Evolutionary conservation across 2,888 invertebrate species (phyloP), one percentile per base, ranked within the genome.

Genomic region (Notodonta dromedarius): DNA sequence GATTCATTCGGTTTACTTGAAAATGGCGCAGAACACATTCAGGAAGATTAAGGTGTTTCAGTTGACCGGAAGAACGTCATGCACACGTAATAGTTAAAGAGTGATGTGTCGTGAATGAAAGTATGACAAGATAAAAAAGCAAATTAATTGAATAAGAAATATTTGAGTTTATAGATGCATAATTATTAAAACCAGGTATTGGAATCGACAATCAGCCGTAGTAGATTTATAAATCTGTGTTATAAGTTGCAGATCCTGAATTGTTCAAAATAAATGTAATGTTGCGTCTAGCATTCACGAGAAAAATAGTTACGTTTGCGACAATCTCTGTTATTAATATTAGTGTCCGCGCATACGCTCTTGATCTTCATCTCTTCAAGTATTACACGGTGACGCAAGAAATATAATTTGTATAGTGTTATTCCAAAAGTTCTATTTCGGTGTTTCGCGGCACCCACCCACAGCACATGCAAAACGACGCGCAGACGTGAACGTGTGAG

Each of bases 351-450:
- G 65, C 69, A 78, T 74, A 78, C 83, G 88, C 74, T 86, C 90
- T 88, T 89, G 91, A 90, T 91, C 90, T 88, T 89, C 85, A 83
- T 83, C 80, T 78, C 84, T 84, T 84, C 87, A 87, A 83, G 75
- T 78, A 77, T 79, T 78, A 63, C 79, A 63, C 82, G 79, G 86
- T 92, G 93, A 93, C 93, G 93, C 87, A 88, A 86, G 84, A 74
- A 88, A 87, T 89, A 90, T 91, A 91, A 90, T 91, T 91, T 89
- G 88, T 89, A 83, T 86, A 83, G 87, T 84, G 89, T 90, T 92
- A 91, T 93, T 93, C 90, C 91, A 89, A 92, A 92, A 90, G 88
- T 85, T 92, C 93, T 93, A 93, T 93, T 93, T 92, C 87, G 83
- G 93, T 89, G 74, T 73, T 82, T 71, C 86, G 84, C 81, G 83